Percentiles rank a stretch among this genome's conserved stretches.
Conservation (phyloP, 2,888 invertebrate genomes). For the Molorchus minor region DNA sequence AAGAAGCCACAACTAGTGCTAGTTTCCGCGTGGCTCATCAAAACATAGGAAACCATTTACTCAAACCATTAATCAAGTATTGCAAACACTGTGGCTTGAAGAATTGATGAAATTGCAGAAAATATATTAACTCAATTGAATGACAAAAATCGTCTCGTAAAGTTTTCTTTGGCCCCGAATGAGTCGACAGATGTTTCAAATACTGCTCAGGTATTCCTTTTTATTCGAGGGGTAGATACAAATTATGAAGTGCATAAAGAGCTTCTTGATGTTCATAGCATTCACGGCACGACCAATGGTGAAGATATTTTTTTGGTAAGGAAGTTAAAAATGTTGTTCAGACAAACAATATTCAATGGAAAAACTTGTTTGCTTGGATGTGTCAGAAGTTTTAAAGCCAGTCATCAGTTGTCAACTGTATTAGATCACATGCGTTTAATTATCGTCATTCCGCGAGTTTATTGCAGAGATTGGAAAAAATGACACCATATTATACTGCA, state of each 20-base stretch:
- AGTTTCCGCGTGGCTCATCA: no score
- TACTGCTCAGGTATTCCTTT: no score
- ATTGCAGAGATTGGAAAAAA: neutral
- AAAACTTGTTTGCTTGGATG: no score
- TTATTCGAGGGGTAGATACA: conserved; percentile 32
- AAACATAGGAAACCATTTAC: no score
- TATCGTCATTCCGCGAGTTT: neutral
- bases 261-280: conserved; percentile 34
- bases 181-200: conserved; percentile 40
- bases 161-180: conserved; percentile 13
- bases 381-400: conserved; percentile 1
- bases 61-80: no score
- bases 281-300: conserved; percentile 40
- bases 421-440: neutral
- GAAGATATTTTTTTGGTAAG: conserved; percentile 40
- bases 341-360: no score
- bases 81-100: conserved; percentile 16
- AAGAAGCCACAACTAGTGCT: neutral
- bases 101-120: conserved; percentile 8
- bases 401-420: neutral
- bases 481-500: conserved; percentile 1
- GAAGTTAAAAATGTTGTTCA: no score
- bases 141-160: conserved; percentile 3
- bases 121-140: conserved; percentile 17
- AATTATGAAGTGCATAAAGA: conserved; percentile 29